phyloP scores from a whole-genome alignment of 2,888 invertebrate species.

The Leptopilina syphax region DNA sequence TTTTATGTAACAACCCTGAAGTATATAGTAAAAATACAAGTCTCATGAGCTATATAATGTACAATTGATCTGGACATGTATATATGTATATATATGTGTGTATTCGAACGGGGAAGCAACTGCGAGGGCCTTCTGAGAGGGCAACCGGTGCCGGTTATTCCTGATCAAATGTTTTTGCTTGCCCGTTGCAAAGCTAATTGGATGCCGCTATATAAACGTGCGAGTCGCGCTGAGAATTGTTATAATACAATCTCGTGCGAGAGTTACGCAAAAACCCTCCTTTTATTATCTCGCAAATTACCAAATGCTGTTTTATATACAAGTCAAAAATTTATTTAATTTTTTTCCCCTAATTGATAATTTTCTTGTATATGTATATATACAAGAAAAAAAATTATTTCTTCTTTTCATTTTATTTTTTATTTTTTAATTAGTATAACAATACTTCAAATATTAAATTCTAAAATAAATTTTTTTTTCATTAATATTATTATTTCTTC shows the following conservation, averaged over 20 bases:
- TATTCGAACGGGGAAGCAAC: slow-evolving; percentile 41
- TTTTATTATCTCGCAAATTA: slow-evolving; percentile 36
- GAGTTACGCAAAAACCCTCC: slow-evolving; percentile 54
- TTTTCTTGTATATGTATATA: no score
- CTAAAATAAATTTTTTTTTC: no score
- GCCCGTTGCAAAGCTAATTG: slow-evolving; percentile 67
- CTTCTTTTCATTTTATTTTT: no score
- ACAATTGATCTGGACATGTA: slow-evolving; percentile 59
- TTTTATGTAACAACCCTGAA: not conserved
- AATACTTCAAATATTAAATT: no score
- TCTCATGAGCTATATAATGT: slow-evolving; percentile 52
- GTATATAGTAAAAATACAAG: slow-evolving; percentile 36
- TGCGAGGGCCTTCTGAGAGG: slow-evolving; percentile 44
- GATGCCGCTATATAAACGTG: slow-evolving; percentile 60
- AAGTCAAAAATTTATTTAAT: not conserved
- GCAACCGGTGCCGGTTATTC: slow-evolving; percentile 64
- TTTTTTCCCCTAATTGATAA: not conserved
- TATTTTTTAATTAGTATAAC: no score
- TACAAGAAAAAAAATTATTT: not conserved
- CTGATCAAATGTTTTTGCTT: slow-evolving; percentile 69
- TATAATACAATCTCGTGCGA: slow-evolving; percentile 28
- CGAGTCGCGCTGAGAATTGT: slow-evolving; percentile 53
- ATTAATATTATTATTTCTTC: not conserved
- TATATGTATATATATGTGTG: slow-evolving; percentile 1
- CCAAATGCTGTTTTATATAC: not conserved